Evolutionary conservation across 2,888 invertebrate genomes (phyloP), one percentile per base, ranked within the genome.

Genomic region (Trissoscelio sp.): DNA sequence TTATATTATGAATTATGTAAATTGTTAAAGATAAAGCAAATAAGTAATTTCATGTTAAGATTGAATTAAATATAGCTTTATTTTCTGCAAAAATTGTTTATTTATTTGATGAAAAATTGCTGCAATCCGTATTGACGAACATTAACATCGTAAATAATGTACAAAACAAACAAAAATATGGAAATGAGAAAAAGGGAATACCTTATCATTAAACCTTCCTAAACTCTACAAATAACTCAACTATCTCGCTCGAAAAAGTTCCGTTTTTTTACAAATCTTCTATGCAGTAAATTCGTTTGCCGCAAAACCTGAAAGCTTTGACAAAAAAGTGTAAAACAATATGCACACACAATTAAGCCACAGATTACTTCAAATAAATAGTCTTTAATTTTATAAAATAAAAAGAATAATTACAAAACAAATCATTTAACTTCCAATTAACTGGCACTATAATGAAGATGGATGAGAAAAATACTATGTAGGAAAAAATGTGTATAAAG

Each of bases 301-400:
- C 24, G 64, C 62, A 66, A 72, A 48, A 80, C 80, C 80, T 80
- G 80, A 80, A 80, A 80, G 74, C 80, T 80, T 80, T 75, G 58
- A 80, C 55, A 72, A 72, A 75, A 3, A 62, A 58, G 42, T 75
- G 48, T 75, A 51, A 72, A 75, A 80, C n/a, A 64, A 66, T 44
- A 16, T 57, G 24, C 48, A 66, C 18, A 31, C 42, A 60, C 16
- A 39, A 20, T 16, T 24, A 22, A 20, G 20, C 31, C 39, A 42
- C 5, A 14, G 31, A 31, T 31, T 31, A 31, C 9, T 31, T 31
- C 31, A 31, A 31, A 31, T 28, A 28, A 28, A n/a, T n/a, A n/a
- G n/a, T n/a, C n/a, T n/a, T n/a, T n/a, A n/a, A n/a, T n/a, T n/a
- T n/a, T n/a, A n/a, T n/a, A n/a, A n/a, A n/a, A n/a, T n/a, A n/a